Evolutionary conservation across 2,113 vertebrate genomes (phyloP), one percentile per base, ranked within the genome.

Genomic region (Hemiscyllium ocellatum): DNA sequence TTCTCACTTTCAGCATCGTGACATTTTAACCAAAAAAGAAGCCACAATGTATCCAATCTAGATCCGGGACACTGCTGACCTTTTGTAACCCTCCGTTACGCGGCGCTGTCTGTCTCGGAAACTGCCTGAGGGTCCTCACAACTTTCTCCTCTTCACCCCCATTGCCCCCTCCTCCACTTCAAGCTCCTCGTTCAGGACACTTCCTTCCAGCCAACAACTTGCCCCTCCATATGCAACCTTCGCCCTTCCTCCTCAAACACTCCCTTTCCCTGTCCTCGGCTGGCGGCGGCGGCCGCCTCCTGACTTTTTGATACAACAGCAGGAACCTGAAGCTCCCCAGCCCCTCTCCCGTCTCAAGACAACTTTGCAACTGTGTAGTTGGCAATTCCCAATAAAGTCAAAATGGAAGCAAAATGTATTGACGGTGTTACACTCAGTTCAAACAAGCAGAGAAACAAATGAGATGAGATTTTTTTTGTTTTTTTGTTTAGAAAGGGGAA

Each of bases 101-200:
- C 89, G 89, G 89, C 89, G 89, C 61, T 93, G 89, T 93, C 61
- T 93, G 89, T 93, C 89, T 93, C 61, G 33, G n/a, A 93, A 0
- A 93, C 89, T 93, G 89, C 89, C 89, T 93, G 89, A 93, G 89
- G 89, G 89, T 93, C 89, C 89, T 93, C 61, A n/a, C 89, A 93
- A 93, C 89, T 65, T 91, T 91, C 87, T 24, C 5, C 61, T 65
- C 13, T 91, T 91, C 56, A 1, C 56, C 56, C 56, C 56, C 56
- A 61, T 61, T 61, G 7, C 17, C 12, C 33, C 89, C 26, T 7
- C 26, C 87, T 12, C 8, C 50, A 10, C 0, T 1, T 13, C 12
- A n/a, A 12, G 4, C 42, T 87, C 33, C 72, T 33, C 72, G 24
- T 24, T 72, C 4, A 8, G 15, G 78, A n/a, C 33, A 80, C 33